These are phyloP conservation scores for Pogonomyrmex californicus DNA, from an alignment of 1,140 invertebrate species.

Conservation along the genomic window DNA sequence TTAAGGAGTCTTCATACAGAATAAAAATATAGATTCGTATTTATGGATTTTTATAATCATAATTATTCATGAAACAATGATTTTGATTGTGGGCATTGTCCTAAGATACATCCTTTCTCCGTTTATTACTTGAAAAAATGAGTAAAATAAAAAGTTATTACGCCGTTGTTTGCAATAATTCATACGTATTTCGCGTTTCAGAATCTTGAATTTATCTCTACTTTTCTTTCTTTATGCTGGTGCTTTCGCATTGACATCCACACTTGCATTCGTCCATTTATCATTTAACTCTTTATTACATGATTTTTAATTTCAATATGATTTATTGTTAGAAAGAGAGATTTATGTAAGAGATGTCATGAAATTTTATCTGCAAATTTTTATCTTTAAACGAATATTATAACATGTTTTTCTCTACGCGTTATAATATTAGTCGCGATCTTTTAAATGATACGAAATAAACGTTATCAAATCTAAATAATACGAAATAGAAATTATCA, in stretches of 20 bases:
- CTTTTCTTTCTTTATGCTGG: background rate
- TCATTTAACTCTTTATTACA: slow-evolving; percentile 21
- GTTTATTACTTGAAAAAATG: background rate
- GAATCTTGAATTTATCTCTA: background rate
- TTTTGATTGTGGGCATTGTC: background rate
- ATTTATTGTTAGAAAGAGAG: slow-evolving; percentile 1
- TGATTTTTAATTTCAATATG: slow-evolving; percentile 5
- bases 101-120: background rate
- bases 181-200: background rate
- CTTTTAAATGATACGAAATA: background rate
- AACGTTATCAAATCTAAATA: background rate
- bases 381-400: background rate
- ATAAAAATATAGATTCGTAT: background rate
- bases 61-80: background rate
- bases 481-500: background rate
- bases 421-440: background rate
- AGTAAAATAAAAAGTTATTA: background rate
- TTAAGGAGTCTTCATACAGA: background rate
- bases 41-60: background rate
- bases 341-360: background rate
- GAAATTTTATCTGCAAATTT: background rate
- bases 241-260: background rate
- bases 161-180: background rate
- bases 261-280: background rate
- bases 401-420: background rate